These are phyloP conservation scores for Ctena decussata DNA, from an alignment of 2,888 invertebrate genomes.

Conservation along the genomic window DNA sequence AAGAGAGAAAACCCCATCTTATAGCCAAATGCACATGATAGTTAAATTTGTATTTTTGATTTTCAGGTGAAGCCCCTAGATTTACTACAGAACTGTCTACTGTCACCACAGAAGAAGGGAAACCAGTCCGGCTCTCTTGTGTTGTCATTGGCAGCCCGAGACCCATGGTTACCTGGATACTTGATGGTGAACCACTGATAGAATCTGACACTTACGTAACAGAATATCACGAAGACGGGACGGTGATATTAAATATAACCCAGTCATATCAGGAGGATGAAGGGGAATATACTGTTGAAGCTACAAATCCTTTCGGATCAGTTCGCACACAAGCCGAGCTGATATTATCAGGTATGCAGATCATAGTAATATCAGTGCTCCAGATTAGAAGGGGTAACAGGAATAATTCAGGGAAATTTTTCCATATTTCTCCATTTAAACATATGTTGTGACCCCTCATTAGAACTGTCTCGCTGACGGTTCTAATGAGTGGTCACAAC, in stretches of 20 bases:
- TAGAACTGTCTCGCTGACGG: too few relatives aligned
- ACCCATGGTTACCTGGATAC: slow-evolving; percentile 92
- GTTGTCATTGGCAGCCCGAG: slow-evolving; percentile 82
- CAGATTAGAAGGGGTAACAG: too few relatives aligned
- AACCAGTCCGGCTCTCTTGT: slow-evolving; percentile 78
- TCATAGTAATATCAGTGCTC: too few relatives aligned
- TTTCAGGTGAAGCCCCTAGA: slow-evolving; percentile 73
- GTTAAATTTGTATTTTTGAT: too few relatives aligned
- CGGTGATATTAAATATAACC: slow-evolving; percentile 95
- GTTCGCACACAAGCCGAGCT: slow-evolving; percentile 91
- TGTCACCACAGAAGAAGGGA: slow-evolving; percentile 75
- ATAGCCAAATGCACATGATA: too few relatives aligned
- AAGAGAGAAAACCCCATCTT: too few relatives aligned
- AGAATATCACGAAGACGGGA: slow-evolving; percentile 83
- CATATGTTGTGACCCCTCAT: too few relatives aligned
- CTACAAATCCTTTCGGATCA: slow-evolving; percentile 97
- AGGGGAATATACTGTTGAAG: slow-evolving; percentile 98
- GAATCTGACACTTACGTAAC: slow-evolving; percentile 79
- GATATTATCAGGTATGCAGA: slow-evolving; percentile 81
- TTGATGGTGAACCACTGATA: slow-evolving; percentile 90
- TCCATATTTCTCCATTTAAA: too few relatives aligned
- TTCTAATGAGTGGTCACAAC: too few relatives aligned
- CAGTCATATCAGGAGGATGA: slow-evolving; percentile 98
- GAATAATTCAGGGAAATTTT: too few relatives aligned
- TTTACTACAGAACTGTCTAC: slow-evolving; percentile 74